Percentiles rank a stretch among this genome's conserved stretches.
These are phyloP conservation scores for Mesaphorura yosii DNA, from an alignment of 1,140 invertebrate genomes.

Conservation along the genomic window DNA sequence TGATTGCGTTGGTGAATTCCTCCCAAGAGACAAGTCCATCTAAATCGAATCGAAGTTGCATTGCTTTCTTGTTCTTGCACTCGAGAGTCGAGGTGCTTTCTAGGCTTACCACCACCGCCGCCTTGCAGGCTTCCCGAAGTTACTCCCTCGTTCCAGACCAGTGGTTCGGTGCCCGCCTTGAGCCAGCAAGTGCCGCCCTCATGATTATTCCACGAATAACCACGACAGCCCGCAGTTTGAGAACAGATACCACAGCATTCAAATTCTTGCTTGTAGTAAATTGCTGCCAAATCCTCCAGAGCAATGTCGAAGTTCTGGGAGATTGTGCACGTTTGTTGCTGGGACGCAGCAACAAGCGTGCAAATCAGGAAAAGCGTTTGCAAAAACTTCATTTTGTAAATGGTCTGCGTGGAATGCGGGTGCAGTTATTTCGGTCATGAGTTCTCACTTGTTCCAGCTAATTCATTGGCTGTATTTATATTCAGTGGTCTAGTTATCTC, in stretches of 20 bases:
- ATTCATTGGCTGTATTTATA: no score
- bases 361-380: background rate
- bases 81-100: no score
- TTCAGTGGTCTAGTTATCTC: no score
- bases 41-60: no score
- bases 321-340: conserved; percentile 8
- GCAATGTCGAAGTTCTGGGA: background rate
- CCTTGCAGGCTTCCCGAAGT: conserved; percentile 1
- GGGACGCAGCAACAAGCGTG: background rate
- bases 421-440: no score
- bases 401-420: no score
- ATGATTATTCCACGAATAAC: conserved; percentile 14
- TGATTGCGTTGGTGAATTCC: conserved; percentile 18
- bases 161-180: conserved; percentile 6
- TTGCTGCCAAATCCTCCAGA: conserved; percentile 1
- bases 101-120: conserved; percentile 4
- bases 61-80: no score
- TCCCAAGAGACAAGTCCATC: conserved; percentile 12
- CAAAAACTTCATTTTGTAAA: background rate
- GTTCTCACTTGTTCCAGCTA: no score
- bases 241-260: conserved; percentile 11
- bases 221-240: conserved; percentile 7
- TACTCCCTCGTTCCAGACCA: background rate
- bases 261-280: background rate
- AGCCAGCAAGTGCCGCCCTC: conserved; percentile 13